Conservation (phyloP, 23 tunicate species). For the Ciona savignyi region DNA sequence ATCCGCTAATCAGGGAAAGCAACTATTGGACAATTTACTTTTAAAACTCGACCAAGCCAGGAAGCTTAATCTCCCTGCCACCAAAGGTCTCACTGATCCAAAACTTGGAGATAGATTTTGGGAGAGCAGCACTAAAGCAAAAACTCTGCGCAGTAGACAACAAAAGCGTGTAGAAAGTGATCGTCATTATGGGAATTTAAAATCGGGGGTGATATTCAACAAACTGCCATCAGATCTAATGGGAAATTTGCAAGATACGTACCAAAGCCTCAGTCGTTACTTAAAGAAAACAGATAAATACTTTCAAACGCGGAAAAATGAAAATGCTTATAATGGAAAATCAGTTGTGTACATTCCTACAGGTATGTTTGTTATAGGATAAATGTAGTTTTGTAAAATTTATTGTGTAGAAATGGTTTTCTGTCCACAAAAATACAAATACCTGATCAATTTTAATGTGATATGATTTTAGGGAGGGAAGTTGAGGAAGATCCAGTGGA, state of each 20-base stretch:
- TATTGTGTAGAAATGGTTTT: too few species aligned
- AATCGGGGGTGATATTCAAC: conserved; percentile 29
- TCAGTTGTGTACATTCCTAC: neutral
- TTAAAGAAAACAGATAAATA: neutral
- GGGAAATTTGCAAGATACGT: conserved; percentile 30
- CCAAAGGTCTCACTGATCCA: neutral
- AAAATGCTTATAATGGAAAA: neutral
- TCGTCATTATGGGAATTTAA: conserved; percentile 11
- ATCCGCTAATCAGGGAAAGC: neutral
- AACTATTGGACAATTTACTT: neutral
- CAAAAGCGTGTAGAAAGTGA: conserved; percentile 20
- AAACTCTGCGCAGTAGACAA: conserved; percentile 11
- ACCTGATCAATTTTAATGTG: too few species aligned
- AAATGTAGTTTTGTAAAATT: too few species aligned
- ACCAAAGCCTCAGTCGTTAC: conserved; percentile 26
- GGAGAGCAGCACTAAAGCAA: conserved; percentile 21
- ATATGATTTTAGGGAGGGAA: too few species aligned
- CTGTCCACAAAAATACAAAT: too few species aligned
- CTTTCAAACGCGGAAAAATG: neutral
- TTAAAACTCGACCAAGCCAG: neutral
- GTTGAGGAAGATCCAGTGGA: too few species aligned
- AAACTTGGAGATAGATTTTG: neutral
- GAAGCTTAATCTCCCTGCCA: neutral
- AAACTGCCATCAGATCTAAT: conserved; percentile 49
- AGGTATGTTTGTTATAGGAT: too few species aligned